These are phyloP conservation scores for Tyria jacobaeae DNA, from an alignment of 2,888 invertebrate genomes.

Conservation along the genomic window DNA sequence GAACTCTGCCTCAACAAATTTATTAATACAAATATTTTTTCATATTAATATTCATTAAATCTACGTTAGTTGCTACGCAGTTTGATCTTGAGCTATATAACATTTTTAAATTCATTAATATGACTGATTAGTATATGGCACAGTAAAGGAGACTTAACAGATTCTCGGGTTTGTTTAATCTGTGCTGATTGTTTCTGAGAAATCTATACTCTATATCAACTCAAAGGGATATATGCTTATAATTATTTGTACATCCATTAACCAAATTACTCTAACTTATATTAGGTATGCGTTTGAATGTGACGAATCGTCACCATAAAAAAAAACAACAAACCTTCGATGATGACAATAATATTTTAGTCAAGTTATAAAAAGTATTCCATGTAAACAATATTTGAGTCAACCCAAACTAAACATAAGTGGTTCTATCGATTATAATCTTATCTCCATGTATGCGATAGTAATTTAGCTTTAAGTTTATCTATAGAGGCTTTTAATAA, in stretches of 20 bases:
- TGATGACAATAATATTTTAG: background rate
- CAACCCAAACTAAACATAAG: background rate
- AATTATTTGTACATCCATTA: background rate
- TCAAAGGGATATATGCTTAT: background rate
- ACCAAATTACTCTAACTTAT: too few species aligned
- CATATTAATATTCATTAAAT: too few species aligned
- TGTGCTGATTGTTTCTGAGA: too few species aligned
- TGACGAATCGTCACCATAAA: too few species aligned
- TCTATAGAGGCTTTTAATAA: slow-evolving; percentile 6
- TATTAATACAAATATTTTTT: background rate
- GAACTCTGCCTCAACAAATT: background rate
- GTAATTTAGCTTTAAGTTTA: background rate
- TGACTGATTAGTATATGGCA: background rate
- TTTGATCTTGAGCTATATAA: background rate
- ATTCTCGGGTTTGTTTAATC: background rate
- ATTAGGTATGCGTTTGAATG: too few species aligned
- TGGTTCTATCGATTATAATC: background rate
- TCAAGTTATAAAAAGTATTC: background rate
- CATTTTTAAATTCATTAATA: background rate
- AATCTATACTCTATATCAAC: too few species aligned
- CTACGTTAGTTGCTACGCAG: too few species aligned
- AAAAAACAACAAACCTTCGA: too few species aligned
- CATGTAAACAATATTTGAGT: too few species aligned
- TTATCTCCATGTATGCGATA: background rate
- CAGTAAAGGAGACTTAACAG: background rate